Base-by-base conservation (phyloP, 2,888 invertebrate genomes). In the Cataglyphis rosenhaueri region DNA sequence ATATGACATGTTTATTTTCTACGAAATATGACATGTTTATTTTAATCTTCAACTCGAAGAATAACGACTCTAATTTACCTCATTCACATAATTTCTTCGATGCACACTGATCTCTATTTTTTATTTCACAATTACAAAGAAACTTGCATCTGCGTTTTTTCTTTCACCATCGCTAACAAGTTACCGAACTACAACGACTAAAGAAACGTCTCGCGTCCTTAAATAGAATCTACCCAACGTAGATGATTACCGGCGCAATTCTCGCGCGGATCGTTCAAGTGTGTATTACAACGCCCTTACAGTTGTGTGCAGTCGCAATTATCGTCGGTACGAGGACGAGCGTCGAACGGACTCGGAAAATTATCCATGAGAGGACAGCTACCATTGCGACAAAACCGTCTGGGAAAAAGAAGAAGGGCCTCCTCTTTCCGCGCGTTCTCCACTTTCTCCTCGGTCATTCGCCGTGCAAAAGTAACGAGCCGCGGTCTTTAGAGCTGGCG, bases 391-490 rank as follows among this genome's bases (percentile, higher is more conserved):
- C 41, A 57, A 82, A 82, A 48, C 48, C 25, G 38, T 35, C n/a
- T 15, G 35, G 21, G 18, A 18, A 59, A 68, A 71, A 48, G 48
- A 18, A 48, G 48, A 48, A n/a, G n/a, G 8, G 48, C 48, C 8
- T 52, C 6, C 18, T 48, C n/a, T 8, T 52, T 52, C 48, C 48
- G 18, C 48, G 70, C 48, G 73, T 59, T 74, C 21, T 57, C 68
- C 64, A 38, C 61, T 57, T 68, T 55, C 55, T 59, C 62, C 70
- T 74, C 41, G 35, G 61, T 55, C 57, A 66, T 65, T 55, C 66
- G 48, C 32, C 48, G 68, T 48, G 71, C 70, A 32, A 52, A 62
- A 78, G 82, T 76, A 84, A 84, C 82, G 76, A 82, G 78, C 70
- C 52, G 64, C 66, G 55, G 29, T 83, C 64, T 75, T 84, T 78